Base-by-base conservation (phyloP, 2,888 invertebrate genomes). In the Brachyptera risi region DNA sequence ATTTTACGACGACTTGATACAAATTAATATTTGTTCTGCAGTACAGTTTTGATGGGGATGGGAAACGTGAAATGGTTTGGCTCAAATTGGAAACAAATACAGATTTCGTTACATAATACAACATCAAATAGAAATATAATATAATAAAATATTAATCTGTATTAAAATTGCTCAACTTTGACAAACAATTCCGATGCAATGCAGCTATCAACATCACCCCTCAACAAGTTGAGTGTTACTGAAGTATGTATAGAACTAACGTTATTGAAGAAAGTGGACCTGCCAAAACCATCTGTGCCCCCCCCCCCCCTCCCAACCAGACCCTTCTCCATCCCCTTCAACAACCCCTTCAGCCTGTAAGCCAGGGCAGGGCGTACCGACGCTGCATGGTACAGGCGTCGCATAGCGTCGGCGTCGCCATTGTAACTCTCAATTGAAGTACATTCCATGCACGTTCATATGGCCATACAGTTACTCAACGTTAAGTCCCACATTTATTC, bases 211-310 rank as follows among this genome's bases (percentile, higher is more conserved):
- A 21, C 21, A 44, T 44, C 21, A 19, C 44, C 21, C 21, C 17
- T 51, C 26, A 31, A 31, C 54, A 54, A 37, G 54, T 54, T 54
- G 37, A 37, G 35, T 54, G 37, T 37, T 9, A 35, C 21, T 54
- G 35, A 7, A 54, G 35, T 23, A 51, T 51, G 26, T n/a, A 54
- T 23, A 35, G 21, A 35, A 21, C 54, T 44, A 51, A 51, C 9
- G 51, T 31, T 31, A 35, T 37, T 35, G 58, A 37, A 37, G 58
- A 44, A 58, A 58, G 47, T 47, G 27, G 58, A 58, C 58, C 58
- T 58, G 58, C 58, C 58, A 58, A 44, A 47, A 58, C 47, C 58
- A 58, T 59, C 59, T 51, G 59, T 51, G 51, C 50, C 38, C 40
- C 50, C 31, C 50, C 26, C 59, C 54, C 7, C 59, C 38, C 38